Conservation (phyloP, 2,113 vertebrate species). For the Takifugu bimaculatus region DNA sequence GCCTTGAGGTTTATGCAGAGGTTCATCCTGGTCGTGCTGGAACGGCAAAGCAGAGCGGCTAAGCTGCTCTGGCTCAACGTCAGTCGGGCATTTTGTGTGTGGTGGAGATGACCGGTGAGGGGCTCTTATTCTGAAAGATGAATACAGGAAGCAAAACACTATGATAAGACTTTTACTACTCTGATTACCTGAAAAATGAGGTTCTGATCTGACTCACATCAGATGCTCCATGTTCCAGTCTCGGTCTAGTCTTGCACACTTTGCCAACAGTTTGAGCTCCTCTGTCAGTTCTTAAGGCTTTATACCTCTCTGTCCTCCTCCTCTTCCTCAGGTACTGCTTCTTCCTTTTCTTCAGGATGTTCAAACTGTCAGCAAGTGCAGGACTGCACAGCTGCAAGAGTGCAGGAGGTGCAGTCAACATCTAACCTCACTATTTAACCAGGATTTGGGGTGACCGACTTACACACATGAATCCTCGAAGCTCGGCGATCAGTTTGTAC, state of each 20-base stretch:
- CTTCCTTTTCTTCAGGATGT: slow-evolving; percentile 26
- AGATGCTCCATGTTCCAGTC: not conserved
- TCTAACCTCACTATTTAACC: not conserved
- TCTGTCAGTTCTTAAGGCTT: not conserved
- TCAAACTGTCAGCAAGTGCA: slow-evolving; percentile 32
- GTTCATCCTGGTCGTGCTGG: not conserved
- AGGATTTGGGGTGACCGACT: slow-evolving; percentile 19
- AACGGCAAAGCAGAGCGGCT: not conserved
- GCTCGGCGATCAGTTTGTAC: slow-evolving; percentile 42
- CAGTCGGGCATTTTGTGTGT: not conserved
- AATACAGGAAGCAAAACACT: not conserved
- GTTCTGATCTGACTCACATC: slow-evolving; percentile 27
- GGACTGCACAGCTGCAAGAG: slow-evolving; percentile 49
- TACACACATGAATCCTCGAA: slow-evolving; percentile 66
- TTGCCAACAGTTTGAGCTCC: not conserved
- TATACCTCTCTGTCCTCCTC: not conserved
- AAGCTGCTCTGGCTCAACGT: slow-evolving; percentile 4
- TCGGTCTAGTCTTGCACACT: not conserved
- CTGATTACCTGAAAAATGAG: not conserved
- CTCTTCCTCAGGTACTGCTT: not conserved
- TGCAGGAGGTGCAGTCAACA: not conserved
- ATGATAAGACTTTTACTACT: not conserved
- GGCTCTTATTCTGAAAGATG: slow-evolving; percentile 15
- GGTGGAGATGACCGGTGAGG: slow-evolving; percentile 1
- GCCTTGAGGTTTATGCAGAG: not conserved